phyloP scores from a whole-genome alignment of 2,113 vertebrate species.

The Dicaeum eximium region DNA sequence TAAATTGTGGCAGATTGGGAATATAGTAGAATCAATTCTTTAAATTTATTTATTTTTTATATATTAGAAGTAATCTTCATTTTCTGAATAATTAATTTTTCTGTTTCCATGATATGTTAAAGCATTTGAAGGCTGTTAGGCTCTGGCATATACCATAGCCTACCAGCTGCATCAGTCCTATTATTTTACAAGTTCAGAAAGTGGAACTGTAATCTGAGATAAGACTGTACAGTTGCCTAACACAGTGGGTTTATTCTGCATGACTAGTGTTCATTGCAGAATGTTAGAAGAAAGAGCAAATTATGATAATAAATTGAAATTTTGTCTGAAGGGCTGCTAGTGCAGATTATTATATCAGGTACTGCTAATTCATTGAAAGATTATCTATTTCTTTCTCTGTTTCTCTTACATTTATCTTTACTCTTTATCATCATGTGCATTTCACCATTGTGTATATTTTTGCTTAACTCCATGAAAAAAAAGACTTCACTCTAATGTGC shows the following conservation, averaged over 20 bases:
- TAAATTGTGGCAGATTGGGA: background rate
- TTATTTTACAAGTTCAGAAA: background rate
- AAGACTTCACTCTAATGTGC: background rate
- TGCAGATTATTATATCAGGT: background rate
- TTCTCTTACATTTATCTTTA: background rate
- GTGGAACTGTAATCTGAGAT: background rate
- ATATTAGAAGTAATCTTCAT: background rate
- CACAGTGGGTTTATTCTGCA: background rate
- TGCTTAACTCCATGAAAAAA: background rate
- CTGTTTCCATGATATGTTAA: background rate
- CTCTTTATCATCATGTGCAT: background rate
- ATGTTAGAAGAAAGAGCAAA: background rate
- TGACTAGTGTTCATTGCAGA: background rate
- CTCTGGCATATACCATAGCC: background rate
- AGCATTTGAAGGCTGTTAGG: background rate
- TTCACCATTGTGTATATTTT: constrained; percentile 1
- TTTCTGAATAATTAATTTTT: background rate
- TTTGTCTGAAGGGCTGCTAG: background rate
- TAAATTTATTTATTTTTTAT: background rate
- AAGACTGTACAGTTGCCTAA: background rate
- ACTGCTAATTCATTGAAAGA: background rate
- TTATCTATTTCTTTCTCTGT: constrained; percentile 4
- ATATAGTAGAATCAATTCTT: background rate
- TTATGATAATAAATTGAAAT: background rate
- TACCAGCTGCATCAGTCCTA: background rate